Evolutionary conservation across 1,140 invertebrate genomes (phyloP), one percentile per base, ranked within the genome.

Genomic region (Tyrophagus putrescentiae): DNA sequence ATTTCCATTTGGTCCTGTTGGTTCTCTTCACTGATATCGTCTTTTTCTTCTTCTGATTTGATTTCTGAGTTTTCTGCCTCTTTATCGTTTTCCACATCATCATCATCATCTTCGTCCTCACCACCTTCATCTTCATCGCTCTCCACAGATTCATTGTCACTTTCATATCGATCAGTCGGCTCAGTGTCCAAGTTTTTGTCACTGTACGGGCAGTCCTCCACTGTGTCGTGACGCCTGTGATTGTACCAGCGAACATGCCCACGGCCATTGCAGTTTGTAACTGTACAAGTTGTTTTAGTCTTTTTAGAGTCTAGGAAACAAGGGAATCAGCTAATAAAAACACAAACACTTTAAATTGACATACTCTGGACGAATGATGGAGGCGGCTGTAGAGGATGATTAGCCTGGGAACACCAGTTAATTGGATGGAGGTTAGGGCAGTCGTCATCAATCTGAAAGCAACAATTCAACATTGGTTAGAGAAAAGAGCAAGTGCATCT

Each of bases 361-460:
- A 18, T 16, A 41, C 31, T 45, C 54, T 60, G 62, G 18, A 33
- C 32, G n/a, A n/a, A n/a, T n/a, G n/a, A n/a, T 58, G 39, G 31
- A 7, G 90, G 88, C 1, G 83, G 78, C 72, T 92, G 85, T 4
- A 95, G 69, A 1, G 84, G 82, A 74, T 93, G 87, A 32, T 82
- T 82, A 2, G 87, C 93, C 72, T 85, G 86, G 60, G 78, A 71
- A 70, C 87, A 90, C 88, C 89, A 97, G 25, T 86, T 85, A 64
- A 85, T 78, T 16, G 89, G 89, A 77, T 94, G 89, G 66, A 96
- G 82, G 72, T 92, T 86, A 0, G 83, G 78, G 62, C 81, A 86
- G 73, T 94, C 87, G 70, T 93, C 88, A 69, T 91, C 84, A 62
- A 70, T 23, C 57, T 59, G 11, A 48, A 33, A 1, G 50, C 4